These are phyloP conservation scores for Oxytorus armatus DNA, from an alignment of 2,888 invertebrate genomes.

Conservation along the genomic window DNA sequence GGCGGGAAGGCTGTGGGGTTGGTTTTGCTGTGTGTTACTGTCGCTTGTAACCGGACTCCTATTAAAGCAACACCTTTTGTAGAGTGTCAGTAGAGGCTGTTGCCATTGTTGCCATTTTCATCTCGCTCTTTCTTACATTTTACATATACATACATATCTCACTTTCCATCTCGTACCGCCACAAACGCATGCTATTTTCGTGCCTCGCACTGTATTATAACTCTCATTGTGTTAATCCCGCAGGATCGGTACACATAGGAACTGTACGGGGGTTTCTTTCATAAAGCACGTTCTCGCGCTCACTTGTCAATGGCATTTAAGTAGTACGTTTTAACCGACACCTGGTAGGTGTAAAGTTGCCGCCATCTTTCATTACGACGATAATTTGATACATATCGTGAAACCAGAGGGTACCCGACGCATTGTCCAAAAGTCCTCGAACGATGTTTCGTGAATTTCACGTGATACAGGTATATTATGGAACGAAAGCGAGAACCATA, in stretches of 20 bases:
- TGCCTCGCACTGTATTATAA: conserved; percentile 76
- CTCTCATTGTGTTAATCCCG: conserved; percentile 78
- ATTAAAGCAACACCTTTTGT: conserved; percentile 84
- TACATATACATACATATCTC: conserved; percentile 3
- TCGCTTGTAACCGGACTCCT: conserved; percentile 72
- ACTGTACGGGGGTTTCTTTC: conserved; percentile 62
- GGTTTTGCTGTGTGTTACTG: conserved; percentile 19
- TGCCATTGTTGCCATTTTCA: conserved; percentile 80
- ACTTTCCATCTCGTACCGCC: background rate
- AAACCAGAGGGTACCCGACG: conserved; percentile 66
- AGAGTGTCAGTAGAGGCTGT: conserved; percentile 68
- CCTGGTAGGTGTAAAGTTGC: conserved; percentile 84
- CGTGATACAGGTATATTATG: background rate
- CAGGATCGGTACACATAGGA: conserved; percentile 65
- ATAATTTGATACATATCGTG: conserved; percentile 84
- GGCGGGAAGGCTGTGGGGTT: conserved; percentile 36
- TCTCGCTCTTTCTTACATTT: conserved; percentile 69
- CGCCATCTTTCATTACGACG: conserved; percentile 83
- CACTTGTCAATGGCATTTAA: conserved; percentile 65
- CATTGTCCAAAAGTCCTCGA: conserved; percentile 50
- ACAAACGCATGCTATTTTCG: conserved; percentile 55
- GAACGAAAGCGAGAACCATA: conserved; percentile 9
- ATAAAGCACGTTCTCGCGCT: conserved; percentile 49
- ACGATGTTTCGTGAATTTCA: conserved; percentile 19
- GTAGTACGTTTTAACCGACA: conserved; percentile 75